These are phyloP conservation scores for Hiodon alosoides DNA, from an alignment of 2,113 vertebrate genomes.

Conservation along the genomic window DNA sequence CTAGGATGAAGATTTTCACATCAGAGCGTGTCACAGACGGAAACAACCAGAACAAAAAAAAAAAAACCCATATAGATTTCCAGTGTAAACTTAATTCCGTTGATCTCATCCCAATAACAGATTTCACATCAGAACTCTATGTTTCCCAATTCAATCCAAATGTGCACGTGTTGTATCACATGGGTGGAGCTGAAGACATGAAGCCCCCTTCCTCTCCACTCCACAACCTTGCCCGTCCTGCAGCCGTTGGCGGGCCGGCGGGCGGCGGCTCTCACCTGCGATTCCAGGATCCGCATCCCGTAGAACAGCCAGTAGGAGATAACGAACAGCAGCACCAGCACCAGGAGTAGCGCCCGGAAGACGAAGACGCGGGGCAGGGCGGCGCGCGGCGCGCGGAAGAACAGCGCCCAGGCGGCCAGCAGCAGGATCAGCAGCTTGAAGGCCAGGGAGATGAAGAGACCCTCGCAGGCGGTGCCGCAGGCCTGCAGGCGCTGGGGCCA, in stretches of 20 bases:
- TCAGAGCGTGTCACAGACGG: too few species aligned
- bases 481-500: slow-evolving; percentile 82
- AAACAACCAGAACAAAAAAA: too few species aligned
- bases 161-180: too few species aligned
- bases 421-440: slow-evolving; percentile 93
- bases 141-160: too few species aligned
- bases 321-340: slow-evolving; percentile 85
- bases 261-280: slow-evolving; percentile 43
- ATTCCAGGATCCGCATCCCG: slow-evolving; percentile 84
- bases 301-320: slow-evolving; percentile 96
- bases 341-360: slow-evolving; percentile 77
- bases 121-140: too few species aligned
- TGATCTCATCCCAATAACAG: too few species aligned
- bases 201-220: too few species aligned
- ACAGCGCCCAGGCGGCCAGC: slow-evolving; percentile 90
- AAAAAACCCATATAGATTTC: too few species aligned
- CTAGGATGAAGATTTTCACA: too few species aligned
- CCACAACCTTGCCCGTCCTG: background rate
- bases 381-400: slow-evolving; percentile 75
- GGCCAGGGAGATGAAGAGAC: slow-evolving; percentile 89
- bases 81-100: too few species aligned
- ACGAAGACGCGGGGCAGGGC: slow-evolving; percentile 81
- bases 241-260: too few species aligned
- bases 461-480: slow-evolving; percentile 88
- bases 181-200: too few species aligned